phyloP scores from a whole-genome alignment of 2,797 vertebrate genomes.

The Jordanella pulchra region DNA sequence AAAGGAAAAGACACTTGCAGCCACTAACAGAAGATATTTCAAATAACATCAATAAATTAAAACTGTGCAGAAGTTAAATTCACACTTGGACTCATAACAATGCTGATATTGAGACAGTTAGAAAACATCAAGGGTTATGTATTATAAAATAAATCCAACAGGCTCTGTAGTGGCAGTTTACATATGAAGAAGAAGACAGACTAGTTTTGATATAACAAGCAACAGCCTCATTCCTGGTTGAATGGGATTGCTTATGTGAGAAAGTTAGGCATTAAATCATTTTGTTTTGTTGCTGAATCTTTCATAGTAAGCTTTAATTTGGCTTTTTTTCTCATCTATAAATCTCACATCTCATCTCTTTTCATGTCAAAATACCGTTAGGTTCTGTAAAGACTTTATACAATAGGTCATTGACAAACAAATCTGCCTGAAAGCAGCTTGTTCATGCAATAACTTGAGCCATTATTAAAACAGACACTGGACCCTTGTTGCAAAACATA shows the following conservation, averaged over 20 bases:
- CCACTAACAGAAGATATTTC: neutral
- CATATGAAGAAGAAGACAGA: neutral
- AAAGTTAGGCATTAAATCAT: neutral
- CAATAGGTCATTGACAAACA: too few species aligned
- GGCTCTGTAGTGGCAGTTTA: constrained; percentile 5
- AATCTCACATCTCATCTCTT: neutral
- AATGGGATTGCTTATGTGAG: neutral
- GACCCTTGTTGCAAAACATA: too few species aligned
- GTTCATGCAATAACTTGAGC: too few species aligned
- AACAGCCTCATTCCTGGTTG: neutral
- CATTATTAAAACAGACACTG: too few species aligned
- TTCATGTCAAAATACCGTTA: neutral
- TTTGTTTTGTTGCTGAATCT: neutral
- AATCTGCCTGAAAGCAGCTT: too few species aligned
- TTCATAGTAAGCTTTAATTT: neutral
- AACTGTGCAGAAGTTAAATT: neutral
- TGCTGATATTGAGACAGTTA: neutral
- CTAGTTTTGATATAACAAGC: neutral
- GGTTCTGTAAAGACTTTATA: neutral
- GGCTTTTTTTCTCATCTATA: neutral
- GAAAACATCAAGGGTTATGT: neutral
- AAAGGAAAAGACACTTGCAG: constrained; percentile 12
- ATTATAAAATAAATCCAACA: constrained; percentile 1
- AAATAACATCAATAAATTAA: neutral
- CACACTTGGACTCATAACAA: neutral